Conservation (phyloP, 2,888 invertebrate species). For the Alentia gelatinosa region DNA sequence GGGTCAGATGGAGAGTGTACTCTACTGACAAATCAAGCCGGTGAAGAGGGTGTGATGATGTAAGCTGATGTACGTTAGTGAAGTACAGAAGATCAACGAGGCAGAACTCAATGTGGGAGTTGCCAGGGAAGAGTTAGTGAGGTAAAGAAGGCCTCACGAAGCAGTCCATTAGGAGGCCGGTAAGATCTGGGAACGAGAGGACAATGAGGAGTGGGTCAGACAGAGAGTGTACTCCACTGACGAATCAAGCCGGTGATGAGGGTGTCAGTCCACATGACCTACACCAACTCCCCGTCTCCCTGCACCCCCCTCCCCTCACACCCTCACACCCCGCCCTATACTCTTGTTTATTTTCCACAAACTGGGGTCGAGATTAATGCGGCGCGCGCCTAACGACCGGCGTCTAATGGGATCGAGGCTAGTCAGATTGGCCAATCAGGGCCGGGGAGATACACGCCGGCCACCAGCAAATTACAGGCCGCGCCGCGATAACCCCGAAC, state of each 20-base stretch:
- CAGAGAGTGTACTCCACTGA: too few species aligned
- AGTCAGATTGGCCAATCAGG: constrained; percentile 10
- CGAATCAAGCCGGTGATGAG: not conserved
- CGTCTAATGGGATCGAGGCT: not conserved
- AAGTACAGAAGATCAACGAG: too few species aligned
- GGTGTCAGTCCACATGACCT: too few species aligned
- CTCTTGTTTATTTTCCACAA: not conserved
- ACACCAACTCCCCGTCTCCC: not conserved
- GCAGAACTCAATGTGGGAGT: too few species aligned
- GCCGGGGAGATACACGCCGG: not conserved
- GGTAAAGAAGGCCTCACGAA: too few species aligned
- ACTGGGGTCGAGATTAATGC: constrained; percentile 14
- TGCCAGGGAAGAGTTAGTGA: too few species aligned
- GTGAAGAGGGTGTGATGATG: not conserved
- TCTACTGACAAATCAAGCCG: not conserved
- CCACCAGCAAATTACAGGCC: not conserved
- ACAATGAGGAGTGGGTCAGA: too few species aligned
- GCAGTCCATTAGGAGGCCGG: too few species aligned
- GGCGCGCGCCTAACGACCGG: not conserved
- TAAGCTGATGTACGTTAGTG: too few species aligned
- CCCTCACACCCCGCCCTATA: not conserved
- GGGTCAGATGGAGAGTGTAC: too few species aligned
- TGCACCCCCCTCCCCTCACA: not conserved
- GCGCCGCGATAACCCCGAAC: not conserved
- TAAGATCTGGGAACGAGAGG: too few species aligned